Base-by-base conservation (phyloP, 2,797 vertebrate species). In the Schizothorax lantsangensis region DNA sequence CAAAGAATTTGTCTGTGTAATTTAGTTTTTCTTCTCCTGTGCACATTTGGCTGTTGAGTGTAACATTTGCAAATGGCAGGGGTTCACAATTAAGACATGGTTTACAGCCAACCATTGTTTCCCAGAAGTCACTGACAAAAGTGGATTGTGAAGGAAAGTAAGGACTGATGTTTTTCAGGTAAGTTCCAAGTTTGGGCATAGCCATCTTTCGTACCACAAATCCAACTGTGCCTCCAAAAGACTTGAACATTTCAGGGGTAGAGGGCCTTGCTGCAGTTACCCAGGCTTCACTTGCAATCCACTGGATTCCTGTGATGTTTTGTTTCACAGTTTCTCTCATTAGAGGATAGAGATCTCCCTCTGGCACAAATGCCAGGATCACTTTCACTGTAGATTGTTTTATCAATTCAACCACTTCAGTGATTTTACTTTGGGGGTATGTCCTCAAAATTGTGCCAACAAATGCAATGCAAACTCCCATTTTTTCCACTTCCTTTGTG, bases 281-380 rank as follows among this genome's bases (percentile, higher is more conserved):
- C 95, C 96, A 96, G 12, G 95, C 95, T 89, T 96, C 95, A 69
- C 95, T 96, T 45, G 91, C 95, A 68, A 96, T 93, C 96, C 96
- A 96, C 87, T 96, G 95, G 74, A 96, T 95, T 62, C 92, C 94
- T 33, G 95, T 95, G 74, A 96, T 94, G 69, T 96, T 96, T 64
- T 95, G 95, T 81, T 89, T 92, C 4, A 95, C 90, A 3, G 96
- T 45, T 88, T 96, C 95, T 89, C 84, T 90, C 93, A 96, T 95
- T 36, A 96, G 88, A 72, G 93, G 94, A 73, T 91, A 93, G 78
- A 96, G 92, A 81, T 95, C 94, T 49, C 92, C 90, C 84, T 96
- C 95, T 40, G 95, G 88, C 71, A 90, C 89, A 90, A 96, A 96
- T 40, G 94, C 94, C 62, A 96, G 86, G 69, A 96, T 94, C 7